Conservation (phyloP, 2,113 vertebrate genomes). For the Leucosticte australis region DNA sequence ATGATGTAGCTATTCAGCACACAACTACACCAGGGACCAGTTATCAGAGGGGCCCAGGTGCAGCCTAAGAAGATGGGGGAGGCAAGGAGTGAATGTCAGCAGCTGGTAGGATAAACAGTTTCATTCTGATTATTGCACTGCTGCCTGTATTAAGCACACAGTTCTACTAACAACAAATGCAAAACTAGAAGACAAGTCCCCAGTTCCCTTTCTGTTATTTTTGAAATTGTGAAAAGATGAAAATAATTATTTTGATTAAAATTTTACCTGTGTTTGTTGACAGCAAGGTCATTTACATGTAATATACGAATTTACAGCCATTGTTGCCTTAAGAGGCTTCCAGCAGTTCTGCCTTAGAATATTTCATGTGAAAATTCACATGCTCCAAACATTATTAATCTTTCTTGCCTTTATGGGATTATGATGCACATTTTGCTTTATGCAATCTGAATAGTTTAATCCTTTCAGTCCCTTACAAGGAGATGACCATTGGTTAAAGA, state of each 20-base stretch:
- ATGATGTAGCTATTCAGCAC: neutral
- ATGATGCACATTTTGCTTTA: neutral
- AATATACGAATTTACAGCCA: neutral
- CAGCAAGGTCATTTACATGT: neutral
- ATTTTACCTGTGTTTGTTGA: neutral
- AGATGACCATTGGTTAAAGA: neutral
- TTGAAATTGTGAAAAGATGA: neutral
- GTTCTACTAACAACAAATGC: neutral
- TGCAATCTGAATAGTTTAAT: neutral
- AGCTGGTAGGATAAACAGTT: neutral
- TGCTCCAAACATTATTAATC: neutral
- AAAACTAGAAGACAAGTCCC: neutral
- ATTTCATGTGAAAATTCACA: neutral
- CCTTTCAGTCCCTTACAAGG: neutral
- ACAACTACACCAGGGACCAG: neutral
- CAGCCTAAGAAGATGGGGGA: neutral
- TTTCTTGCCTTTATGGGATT: neutral
- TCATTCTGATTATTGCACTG: neutral
- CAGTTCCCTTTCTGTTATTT: neutral
- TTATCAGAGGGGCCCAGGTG: neutral
- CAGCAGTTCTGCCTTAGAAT: neutral
- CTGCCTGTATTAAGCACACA: neutral
- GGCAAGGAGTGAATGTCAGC: neutral
- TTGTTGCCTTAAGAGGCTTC: neutral
- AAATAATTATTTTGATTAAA: neutral